Evolutionary conservation across 2,797 vertebrate genomes (phyloP), one percentile per base, ranked within the genome.

Genomic region (Cyclopterus lumpus): DNA sequence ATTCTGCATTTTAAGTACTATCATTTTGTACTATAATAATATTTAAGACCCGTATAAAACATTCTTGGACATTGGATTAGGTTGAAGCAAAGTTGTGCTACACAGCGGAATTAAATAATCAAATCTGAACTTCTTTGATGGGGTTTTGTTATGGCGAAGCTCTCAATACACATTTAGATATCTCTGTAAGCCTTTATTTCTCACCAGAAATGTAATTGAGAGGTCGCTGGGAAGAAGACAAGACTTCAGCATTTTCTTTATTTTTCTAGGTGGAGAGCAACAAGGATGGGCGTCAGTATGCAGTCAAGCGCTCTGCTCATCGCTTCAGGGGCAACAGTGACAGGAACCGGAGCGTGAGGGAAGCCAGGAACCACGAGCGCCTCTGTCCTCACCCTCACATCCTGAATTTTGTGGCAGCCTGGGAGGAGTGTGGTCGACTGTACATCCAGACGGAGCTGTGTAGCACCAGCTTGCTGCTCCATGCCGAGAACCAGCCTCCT

Each of bases 391-490:
- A 98, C 82, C 96, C 96, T 6, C 93, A 96, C 75, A 95, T 97
- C 40, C 89, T 98, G 82, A 84, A 92, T 49, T 96, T 98, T 30
- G 90, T 95, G 49, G 94, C 93, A 0, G 97, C 97, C 79, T 98
- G 97, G 97, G 97, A 97, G 87, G 96, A 98, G 91, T 88, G 83
- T 0, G 95, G 95, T 10, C 90, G 95, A n/a, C 94, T 98, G 0
- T 97, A 96, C 92, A 96, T 98, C 67, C 97, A 97, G 92, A 98
- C 96, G 0, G 97, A 98, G 88, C 92, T 98, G 60, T 98, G 97
- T 6, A 94, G 92, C 64, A 94, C 93, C 69, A 98, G 94, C 82
- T 90, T 98, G 78, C 92, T 96, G 88, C 94, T 95, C 48, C 94
- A 96, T 8, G 95, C 94, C 4, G 97, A 97, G 79, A 91, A 92